Conservation (phyloP, 2,113 vertebrate genomes). For the Paratilapia polleni region DNA sequence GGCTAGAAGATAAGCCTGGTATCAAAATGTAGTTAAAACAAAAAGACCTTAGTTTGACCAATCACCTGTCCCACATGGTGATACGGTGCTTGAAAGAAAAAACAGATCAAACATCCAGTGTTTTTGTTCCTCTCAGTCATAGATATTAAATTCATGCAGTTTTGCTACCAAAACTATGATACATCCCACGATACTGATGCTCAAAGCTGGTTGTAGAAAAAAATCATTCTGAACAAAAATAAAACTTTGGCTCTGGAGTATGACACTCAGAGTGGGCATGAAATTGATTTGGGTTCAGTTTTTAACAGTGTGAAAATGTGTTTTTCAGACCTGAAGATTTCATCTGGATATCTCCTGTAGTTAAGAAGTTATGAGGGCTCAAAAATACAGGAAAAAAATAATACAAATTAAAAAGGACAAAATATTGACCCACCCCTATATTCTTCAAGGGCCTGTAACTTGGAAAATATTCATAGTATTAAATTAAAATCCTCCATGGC, state of each 20-base stretch:
- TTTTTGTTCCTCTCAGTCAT: neutral
- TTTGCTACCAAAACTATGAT: neutral
- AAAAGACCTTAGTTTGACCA: neutral
- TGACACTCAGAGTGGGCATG: rapidly evolving
- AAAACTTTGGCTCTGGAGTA: neutral
- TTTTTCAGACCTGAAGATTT: no score
- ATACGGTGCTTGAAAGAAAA: no score
- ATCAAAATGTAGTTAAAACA: neutral
- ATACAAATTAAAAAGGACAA: no score
- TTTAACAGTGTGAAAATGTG: neutral
- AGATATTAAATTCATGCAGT: neutral
- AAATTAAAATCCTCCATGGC: no score
- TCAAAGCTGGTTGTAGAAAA: rapidly evolving
- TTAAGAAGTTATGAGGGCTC: no score
- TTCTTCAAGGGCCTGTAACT: no score
- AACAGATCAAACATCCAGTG: rapidly evolving
- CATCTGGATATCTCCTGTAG: no score
- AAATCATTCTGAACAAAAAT: neutral
- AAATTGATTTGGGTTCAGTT: neutral
- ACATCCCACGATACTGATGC: neutral
- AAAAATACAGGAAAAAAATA: no score
- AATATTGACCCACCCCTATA: no score
- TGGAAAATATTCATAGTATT: no score
- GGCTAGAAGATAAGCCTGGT: neutral
- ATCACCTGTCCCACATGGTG: neutral